Evolutionary conservation across 1,140 invertebrate species (phyloP), one percentile per base, ranked within the genome.

Genomic region (Heliconius eleuchia): DNA sequence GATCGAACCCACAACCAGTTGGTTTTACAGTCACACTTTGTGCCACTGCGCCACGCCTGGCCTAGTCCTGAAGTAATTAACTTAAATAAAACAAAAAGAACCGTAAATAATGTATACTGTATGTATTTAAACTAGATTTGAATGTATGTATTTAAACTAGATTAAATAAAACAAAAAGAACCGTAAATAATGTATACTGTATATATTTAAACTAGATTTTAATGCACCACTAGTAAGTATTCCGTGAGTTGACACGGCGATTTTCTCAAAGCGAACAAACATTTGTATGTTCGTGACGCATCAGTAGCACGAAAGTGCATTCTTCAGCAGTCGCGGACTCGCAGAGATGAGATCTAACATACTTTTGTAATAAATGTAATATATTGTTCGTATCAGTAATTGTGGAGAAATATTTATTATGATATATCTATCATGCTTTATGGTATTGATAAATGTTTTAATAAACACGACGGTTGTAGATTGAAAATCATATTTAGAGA

Each of bases 261-360:
- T 83, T 86, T 82, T 82, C 85, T 83, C 80, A 81, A 80, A 75
- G 79, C 75, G 78, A 80, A 78, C 75, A 75, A 82, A 76, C 79
- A 80, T 83, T 79, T 76, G 82, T 75, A 80, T 66, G 76, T 82
- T 76, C 83, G 88, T 88, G 89, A 87, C 89, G 88, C 86, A 85
- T 88, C 86, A 87, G 84, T 88, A 84, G 79, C 82, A 89, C 85
- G 88, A 89, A 91, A 89, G 89, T 82, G 89, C 88, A 89, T 91
- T 91, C 89, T 85, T 87, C 70, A 66, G 76, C 81, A 77, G 66
- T 77, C 83, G 84, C 80, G 76, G 78, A 74, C 78, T 78, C 78
- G 77, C 30, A 78, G 77, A 86, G 80, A 78, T 82, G 71, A 72
- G 55, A 80, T 46, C 77, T 74, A 70, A 75, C 71, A 77, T 70